These are phyloP conservation scores for Phrynocephalus versicolor DNA, from an alignment of 2,113 vertebrate genomes.

Conservation along the genomic window DNA sequence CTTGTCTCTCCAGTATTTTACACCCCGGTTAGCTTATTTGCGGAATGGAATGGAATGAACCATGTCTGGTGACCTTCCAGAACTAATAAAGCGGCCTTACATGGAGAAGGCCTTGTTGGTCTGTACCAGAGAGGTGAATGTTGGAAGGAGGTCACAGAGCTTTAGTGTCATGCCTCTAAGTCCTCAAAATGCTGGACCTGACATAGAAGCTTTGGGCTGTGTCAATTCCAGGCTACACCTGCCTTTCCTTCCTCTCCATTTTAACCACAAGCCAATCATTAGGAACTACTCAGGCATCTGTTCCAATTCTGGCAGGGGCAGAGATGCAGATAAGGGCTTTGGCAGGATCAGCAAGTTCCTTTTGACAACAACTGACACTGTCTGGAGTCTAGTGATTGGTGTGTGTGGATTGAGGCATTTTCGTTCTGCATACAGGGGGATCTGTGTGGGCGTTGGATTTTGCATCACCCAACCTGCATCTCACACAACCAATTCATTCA, in stretches of 20 bases:
- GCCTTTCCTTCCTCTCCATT: background rate
- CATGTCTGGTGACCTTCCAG: background rate
- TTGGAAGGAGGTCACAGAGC: background rate
- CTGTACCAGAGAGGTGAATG: fast-evolving
- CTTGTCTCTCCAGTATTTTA: background rate
- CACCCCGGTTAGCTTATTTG: background rate
- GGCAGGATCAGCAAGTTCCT: slow-evolving; percentile 27
- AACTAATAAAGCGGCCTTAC: background rate
- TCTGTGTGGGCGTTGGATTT: slow-evolving; percentile 11
- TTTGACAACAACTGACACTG: slow-evolving; percentile 37
- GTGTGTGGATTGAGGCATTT: background rate
- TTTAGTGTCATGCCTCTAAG: background rate
- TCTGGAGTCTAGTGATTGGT: slow-evolving; percentile 7
- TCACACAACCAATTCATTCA: background rate
- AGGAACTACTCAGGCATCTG: background rate
- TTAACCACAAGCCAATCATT: background rate
- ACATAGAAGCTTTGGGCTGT: background rate
- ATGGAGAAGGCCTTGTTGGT: background rate
- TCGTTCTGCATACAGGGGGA: background rate
- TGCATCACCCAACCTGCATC: background rate
- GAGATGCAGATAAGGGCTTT: slow-evolving; percentile 21
- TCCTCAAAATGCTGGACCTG: background rate
- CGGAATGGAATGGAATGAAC: background rate
- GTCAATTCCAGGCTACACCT: background rate
- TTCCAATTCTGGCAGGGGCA: background rate